Percentiles rank a stretch among this genome's conserved stretches.
phyloP scores from a whole-genome alignment of 2,888 invertebrate genomes.

The Deilephila elpenor region DNA sequence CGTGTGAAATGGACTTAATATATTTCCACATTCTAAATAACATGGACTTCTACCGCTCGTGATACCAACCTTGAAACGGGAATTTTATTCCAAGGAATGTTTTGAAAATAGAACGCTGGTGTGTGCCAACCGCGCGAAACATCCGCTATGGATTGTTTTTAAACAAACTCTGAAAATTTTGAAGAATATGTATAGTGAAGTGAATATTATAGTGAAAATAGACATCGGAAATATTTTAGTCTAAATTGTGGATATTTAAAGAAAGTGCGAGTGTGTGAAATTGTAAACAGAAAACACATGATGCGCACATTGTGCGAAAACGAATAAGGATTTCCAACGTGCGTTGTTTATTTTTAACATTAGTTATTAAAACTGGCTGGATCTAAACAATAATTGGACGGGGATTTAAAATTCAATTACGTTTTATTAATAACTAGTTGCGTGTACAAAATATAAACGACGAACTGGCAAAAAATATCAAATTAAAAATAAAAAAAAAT shows the following conservation, averaged over 20 bases:
- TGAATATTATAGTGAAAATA: not conserved
- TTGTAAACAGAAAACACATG: conserved; percentile 15
- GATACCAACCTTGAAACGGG: conserved; percentile 46
- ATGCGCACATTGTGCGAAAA: not conserved
- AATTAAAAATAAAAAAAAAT: not conserved
- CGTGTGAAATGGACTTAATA: conserved; percentile 80
- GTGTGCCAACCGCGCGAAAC: conserved; percentile 50
- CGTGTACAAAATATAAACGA: too few species aligned
- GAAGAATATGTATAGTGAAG: not conserved
- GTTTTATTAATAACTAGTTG: too few species aligned
- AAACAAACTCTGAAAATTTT: not conserved
- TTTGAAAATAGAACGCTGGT: conserved; percentile 58
- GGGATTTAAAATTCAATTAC: too few species aligned
- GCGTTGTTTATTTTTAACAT: not conserved
- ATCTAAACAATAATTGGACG: not conserved
- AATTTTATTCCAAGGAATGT: conserved; percentile 45
- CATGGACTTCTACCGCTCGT: conserved; percentile 34
- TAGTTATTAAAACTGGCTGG: not conserved
- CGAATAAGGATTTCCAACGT: not conserved
- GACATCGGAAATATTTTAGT: not conserved
- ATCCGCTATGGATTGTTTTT: conserved; percentile 9
- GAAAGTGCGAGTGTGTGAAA: not conserved
- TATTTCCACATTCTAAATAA: conserved; percentile 63
- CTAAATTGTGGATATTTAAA: not conserved
- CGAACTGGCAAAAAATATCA: too few species aligned